Evolutionary conservation across 1,140 invertebrate genomes (phyloP), one percentile per base, ranked within the genome.

Genomic region (Catajapyx aquilonaris): DNA sequence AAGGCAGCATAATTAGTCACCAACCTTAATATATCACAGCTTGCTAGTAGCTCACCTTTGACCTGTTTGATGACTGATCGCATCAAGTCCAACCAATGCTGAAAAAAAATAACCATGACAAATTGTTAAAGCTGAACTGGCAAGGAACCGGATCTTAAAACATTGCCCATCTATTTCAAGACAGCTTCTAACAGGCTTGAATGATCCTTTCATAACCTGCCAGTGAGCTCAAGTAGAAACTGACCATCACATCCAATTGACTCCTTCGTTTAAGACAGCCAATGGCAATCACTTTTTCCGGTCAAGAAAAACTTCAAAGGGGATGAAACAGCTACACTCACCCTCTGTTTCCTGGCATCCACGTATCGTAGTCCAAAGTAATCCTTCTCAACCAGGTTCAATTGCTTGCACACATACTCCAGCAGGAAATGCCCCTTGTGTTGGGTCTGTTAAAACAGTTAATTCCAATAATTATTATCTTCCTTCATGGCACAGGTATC

Each of bases 321-420:
- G 7, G 7, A 28, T 13, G 13, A 28, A 28, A 9, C 7, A 28
- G 40, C 34, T 37, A 34, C 34, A 53, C 64, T 71, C 63, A 87
- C 90, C 64, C 90, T 72, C 61, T 95, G 87, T 49, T 88, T 88
- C 46, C 75, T 72, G 20, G 71, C 59, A 62, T 96, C 90, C 21
- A 93, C 85, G 73, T 84, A 96, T 41, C 88, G 69, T 18, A 97
- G 68, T 5, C 91, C 91, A 62, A 96, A 95, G 60, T 96, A 96
- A 62, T 96, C 91, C 48, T 84, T 91, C 61, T 96, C 91, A 41
- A 85, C 69, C 44, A 96, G 72, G 61, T 93, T 87, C 39, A 96
- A 64, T 52, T 90, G 80, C 47, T 81, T 73, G 58, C 88, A 95
- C 38, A 94, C 80, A 66, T 84, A 77, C 53, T 95, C 88, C 50